A percentile compares a stretch with the other conserved stretches of the same genome.
Evolutionary conservation across 2,113 vertebrate species (phyloP).

Genomic region (Antechinus stuartii): DNA sequence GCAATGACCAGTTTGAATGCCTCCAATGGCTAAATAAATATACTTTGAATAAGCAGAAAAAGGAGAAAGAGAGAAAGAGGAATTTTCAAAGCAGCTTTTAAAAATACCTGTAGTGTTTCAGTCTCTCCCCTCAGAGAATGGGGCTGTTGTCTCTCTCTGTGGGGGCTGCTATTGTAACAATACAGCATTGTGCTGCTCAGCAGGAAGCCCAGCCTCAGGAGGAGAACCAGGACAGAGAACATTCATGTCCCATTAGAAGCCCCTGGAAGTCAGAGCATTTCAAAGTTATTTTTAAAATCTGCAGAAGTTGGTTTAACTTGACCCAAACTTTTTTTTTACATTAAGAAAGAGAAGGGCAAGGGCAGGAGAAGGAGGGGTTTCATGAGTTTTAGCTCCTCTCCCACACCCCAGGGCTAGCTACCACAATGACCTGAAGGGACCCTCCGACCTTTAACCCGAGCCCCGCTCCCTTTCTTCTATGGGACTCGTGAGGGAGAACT

Average conservation of each 20-base stretch:
- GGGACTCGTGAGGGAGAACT: background rate
- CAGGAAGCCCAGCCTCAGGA: conserved; percentile 72
- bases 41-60: conserved; percentile 44
- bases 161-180: conserved; percentile 60
- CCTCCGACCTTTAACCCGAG: background rate
- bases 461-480: background rate
- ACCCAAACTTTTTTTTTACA: conserved; percentile 4
- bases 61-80: background rate
- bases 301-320: conserved; percentile 14
- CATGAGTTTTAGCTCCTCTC: background rate
- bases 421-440: background rate
- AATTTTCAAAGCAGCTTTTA: conserved; percentile 19
- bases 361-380: background rate
- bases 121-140: conserved; percentile 65
- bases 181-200: conserved; percentile 71
- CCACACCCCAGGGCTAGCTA: background rate
- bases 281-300: conserved; percentile 38
- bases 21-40: conserved; percentile 18
- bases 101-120: conserved; percentile 47
- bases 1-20: conserved; percentile 37
- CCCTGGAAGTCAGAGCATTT: conserved; percentile 10
- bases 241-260: conserved; percentile 32
- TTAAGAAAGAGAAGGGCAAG: conserved; percentile 3
- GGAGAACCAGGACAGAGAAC: conserved; percentile 33
- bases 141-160: conserved; percentile 59